Percentiles rank a stretch among this genome's conserved stretches.
These are phyloP conservation scores for Cetoscarus ocellatus DNA, from an alignment of 2,797 vertebrate species.

Conservation along the genomic window DNA sequence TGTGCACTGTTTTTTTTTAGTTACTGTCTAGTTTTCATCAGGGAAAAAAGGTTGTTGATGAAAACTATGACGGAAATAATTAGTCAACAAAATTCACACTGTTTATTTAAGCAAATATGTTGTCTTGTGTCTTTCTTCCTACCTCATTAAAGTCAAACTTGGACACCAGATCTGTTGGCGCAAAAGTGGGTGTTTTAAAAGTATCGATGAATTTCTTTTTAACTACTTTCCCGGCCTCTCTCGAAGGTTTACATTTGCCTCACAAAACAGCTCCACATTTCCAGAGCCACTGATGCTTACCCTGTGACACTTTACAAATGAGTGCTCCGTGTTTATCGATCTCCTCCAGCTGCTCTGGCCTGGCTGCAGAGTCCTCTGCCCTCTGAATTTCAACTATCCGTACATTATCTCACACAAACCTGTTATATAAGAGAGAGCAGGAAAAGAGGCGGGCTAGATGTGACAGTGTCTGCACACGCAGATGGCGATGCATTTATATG, in stretches of 20 bases:
- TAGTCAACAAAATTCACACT: no score
- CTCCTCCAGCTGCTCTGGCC: constrained; percentile 3
- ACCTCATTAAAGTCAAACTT: background rate
- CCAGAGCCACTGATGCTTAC: constrained; percentile 1
- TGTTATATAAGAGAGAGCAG: background rate
- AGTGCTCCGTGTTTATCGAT: constrained; percentile 14
- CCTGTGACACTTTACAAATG: background rate
- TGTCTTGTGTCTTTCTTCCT: no score
- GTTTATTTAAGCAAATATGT: no score
- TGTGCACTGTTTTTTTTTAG: no score
- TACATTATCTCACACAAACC: constrained; percentile 25
- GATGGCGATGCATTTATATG: constrained; percentile 31
- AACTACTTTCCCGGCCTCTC: background rate
- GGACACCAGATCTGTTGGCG: no score
- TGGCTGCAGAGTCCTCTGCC: constrained; percentile 17
- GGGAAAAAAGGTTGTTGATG: no score
- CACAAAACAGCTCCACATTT: background rate
- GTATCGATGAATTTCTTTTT: background rate
- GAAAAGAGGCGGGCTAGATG: background rate
- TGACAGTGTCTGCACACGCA: background rate
- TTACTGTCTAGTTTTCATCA: no score
- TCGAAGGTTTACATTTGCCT: background rate
- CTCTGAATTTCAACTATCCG: constrained; percentile 25
- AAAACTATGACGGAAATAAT: no score
- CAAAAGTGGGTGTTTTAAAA: background rate